Percentiles rank a stretch among this genome's conserved stretches.
Evolutionary conservation across 2,888 invertebrate genomes (phyloP).

Genomic region (Stenoptilia bipunctidactyla): DNA sequence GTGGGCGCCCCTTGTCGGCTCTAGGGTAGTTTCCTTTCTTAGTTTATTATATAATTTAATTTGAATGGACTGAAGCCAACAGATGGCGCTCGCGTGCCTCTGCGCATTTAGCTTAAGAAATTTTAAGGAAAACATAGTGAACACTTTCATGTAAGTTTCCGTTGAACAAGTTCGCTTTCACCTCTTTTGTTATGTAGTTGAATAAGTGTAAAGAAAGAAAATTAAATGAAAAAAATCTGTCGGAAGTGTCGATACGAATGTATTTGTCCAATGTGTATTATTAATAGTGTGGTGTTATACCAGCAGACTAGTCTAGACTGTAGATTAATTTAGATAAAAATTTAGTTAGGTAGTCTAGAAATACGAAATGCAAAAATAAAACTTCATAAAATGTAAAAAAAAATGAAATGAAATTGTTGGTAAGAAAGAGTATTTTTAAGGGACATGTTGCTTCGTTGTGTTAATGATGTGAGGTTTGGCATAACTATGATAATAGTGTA

Average conservation of each 20-base stretch:
- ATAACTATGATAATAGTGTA: conserved; percentile 67
- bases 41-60: conserved; percentile 70
- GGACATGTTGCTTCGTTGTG: conserved; percentile 71
- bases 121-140: conserved; percentile 46
- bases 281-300: conserved; percentile 67
- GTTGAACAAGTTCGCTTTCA: conserved; percentile 67
- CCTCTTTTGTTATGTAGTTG: conserved; percentile 70
- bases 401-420: conserved; percentile 71
- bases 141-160: conserved; percentile 65
- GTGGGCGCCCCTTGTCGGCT: conserved; percentile 37
- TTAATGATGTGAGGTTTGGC: conserved; percentile 65
- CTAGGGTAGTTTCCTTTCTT: conserved; percentile 67
- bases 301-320: conserved; percentile 70
- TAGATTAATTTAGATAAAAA: conserved; percentile 71
- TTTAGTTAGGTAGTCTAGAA: conserved; percentile 70
- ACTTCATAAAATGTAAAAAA: conserved; percentile 70
- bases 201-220: conserved; percentile 66
- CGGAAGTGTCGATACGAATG: conserved; percentile 59
- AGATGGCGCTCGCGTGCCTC: conserved; percentile 31
- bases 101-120: conserved; percentile 28
- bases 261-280: conserved; percentile 71
- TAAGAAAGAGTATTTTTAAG: conserved; percentile 76
- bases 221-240: conserved; percentile 54
- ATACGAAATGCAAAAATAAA: conserved; percentile 73
- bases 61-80: conserved; percentile 63